Base-by-base conservation (phyloP, 2,113 vertebrate species). In the Rynchops niger region DNA sequence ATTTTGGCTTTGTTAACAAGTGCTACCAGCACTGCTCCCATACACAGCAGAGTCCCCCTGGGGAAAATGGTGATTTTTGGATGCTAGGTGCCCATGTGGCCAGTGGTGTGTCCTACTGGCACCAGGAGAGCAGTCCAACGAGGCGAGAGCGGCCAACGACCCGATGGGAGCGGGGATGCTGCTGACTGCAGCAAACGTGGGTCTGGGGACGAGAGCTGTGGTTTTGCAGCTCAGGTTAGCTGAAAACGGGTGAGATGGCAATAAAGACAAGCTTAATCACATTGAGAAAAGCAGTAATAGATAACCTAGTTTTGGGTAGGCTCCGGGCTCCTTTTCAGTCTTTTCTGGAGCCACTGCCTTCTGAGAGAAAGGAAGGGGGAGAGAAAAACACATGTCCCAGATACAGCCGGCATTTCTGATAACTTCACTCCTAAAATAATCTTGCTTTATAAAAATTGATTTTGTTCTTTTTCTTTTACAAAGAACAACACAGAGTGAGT, bases 301-400 rank as follows among this genome's bases (percentile, higher is more conserved):
- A 36, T 92, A 96, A 95, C 83, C 93, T 88, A 91, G 72, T 96
- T 96, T 95, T 77, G 65, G 49, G 70, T 34, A 91, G 49, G 49
- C 25, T 94, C n/a, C 61, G 56, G 58, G 67, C 66, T 88, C 26
- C n/a, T 91, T 79, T 96, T 78, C 29, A 63, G 15, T 36, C 63
- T 90, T 82, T 80, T 52, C 71, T 85, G 77, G 43, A 92, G 77
- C 91, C 43, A 47, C 59, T 90, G 82, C 42, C 74, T 94, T 86
- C 62, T 81, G 42, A 90, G 67, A 74, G 29, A 93, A 80, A 92
- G 77, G 49, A 63, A 36, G 59, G 16, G 59, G 63, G 38, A 88
- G 76, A 92, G 77, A 73, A 93, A 96, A 94, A 80, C 94, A 95
- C 82, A 85, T 97, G 96, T 88, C 94, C 94, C 91, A 96, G 94